Percentiles rank a stretch among this genome's conserved stretches.
Conservation (phyloP, 1,140 invertebrate species). For the Ladona fulva region DNA sequence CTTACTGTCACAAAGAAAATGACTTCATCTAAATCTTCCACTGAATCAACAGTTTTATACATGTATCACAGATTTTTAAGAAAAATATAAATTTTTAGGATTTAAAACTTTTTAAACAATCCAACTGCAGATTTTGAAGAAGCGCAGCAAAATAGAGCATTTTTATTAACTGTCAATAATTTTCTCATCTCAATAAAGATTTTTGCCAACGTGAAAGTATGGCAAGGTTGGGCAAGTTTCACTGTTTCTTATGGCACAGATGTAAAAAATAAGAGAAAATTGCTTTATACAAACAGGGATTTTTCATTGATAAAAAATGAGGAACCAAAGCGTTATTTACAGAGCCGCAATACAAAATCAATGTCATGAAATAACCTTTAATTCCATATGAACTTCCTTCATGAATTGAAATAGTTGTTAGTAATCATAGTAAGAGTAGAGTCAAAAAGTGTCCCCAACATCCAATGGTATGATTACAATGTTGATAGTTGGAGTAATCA, state of each 20-base stretch:
- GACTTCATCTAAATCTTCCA: not conserved
- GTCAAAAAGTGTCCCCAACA: no score
- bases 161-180: not conserved
- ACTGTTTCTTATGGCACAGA: not conserved
- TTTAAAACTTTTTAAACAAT: not conserved
- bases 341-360: not conserved
- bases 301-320: not conserved
- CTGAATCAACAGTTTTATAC: not conserved
- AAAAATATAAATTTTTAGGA: not conserved
- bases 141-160: not conserved
- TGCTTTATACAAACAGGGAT: not conserved
- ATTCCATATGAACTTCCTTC: not conserved
- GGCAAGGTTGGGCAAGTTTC: not conserved
- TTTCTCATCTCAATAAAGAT: not conserved
- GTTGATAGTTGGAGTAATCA: not conserved
- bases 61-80: not conserved
- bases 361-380: not conserved
- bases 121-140: not conserved
- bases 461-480: no score
- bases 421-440: not conserved
- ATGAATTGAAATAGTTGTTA: not conserved
- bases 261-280: not conserved
- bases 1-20: not conserved
- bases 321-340: not conserved
- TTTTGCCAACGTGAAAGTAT: not conserved